Evolutionary conservation across 2,888 invertebrate species (phyloP).

Genomic region (Oscheius sp.): DNA sequence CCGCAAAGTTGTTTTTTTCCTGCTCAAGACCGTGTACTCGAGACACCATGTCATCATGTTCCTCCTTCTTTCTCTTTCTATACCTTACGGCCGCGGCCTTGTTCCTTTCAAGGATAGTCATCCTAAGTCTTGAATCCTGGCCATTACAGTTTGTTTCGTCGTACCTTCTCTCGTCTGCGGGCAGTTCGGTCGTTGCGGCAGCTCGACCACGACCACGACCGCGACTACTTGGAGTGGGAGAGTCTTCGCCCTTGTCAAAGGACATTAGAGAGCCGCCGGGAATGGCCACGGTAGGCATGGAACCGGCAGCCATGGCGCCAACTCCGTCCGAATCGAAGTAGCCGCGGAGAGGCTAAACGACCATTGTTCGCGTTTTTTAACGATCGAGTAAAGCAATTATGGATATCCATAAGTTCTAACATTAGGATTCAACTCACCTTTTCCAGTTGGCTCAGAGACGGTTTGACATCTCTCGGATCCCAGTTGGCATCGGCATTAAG

Average conservation of each 20-base stretch:
- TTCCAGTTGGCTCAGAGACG: constrained; percentile 23
- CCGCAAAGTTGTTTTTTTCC: constrained; percentile 61
- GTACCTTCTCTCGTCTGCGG: constrained; percentile 65
- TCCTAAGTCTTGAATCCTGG: constrained; percentile 41
- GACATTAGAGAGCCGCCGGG: constrained; percentile 13
- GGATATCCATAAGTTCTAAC: background rate
- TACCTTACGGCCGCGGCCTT: constrained; percentile 73
- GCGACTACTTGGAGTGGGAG: constrained; percentile 36
- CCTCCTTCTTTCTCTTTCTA: constrained; percentile 73
- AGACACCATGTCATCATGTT: constrained; percentile 71
- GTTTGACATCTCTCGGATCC: constrained; percentile 48
- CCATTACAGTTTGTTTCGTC: no score
- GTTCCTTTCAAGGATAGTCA: constrained; percentile 70
- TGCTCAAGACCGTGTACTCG: constrained; percentile 68
- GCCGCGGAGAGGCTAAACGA: constrained; percentile 8
- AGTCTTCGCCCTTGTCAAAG: constrained; percentile 9
- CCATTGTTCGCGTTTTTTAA: background rate
- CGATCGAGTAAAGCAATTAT: background rate
- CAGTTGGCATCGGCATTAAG: constrained; percentile 25
- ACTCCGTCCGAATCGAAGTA: constrained; percentile 25
- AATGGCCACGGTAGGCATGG: constrained; percentile 30
- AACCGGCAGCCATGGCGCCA: background rate
- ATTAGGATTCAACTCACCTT: background rate
- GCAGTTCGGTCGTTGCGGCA: constrained; percentile 65
- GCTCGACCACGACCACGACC: constrained; percentile 60